phyloP scores from a whole-genome alignment of 2,113 vertebrate genomes.

The Tapirus terrestris region DNA sequence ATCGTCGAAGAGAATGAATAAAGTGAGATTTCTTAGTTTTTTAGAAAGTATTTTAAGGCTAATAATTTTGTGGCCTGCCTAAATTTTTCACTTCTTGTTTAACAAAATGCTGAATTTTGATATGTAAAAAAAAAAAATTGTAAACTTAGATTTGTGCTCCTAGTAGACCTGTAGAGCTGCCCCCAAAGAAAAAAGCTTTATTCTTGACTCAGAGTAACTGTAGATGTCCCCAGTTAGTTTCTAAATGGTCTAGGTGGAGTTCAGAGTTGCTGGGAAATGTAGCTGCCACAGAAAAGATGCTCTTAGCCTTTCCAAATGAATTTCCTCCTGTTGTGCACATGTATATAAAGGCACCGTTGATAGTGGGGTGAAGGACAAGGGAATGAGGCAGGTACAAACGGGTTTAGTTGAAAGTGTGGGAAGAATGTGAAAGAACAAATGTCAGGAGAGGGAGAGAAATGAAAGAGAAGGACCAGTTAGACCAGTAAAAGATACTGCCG shows the following conservation, averaged over 20 bases:
- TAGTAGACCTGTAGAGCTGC: neutral
- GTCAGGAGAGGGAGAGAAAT: neutral
- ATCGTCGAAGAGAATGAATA: neutral
- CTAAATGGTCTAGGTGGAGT: neutral
- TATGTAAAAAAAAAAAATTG: neutral
- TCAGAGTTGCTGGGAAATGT: neutral
- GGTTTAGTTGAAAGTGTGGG: neutral
- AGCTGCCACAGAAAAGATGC: neutral
- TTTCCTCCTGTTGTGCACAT: neutral
- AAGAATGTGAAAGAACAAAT: neutral
- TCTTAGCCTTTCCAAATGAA: neutral
- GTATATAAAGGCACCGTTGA: neutral
- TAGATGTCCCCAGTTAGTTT: neutral
- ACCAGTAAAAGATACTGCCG: neutral
- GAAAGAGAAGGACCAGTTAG: neutral
- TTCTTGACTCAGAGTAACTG: neutral
- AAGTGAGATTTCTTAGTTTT: neutral
- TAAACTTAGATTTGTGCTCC: neutral
- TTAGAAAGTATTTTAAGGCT: conserved; percentile 45
- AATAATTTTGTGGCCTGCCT: neutral
- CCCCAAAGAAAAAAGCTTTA: neutral
- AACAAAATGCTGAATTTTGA: conserved; percentile 36
- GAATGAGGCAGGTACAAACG: neutral
- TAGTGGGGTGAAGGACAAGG: neutral
- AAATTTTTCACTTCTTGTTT: conserved; percentile 35